Evolutionary conservation across 2,888 invertebrate genomes (phyloP).

Genomic region (Limnephilus marmoratus): DNA sequence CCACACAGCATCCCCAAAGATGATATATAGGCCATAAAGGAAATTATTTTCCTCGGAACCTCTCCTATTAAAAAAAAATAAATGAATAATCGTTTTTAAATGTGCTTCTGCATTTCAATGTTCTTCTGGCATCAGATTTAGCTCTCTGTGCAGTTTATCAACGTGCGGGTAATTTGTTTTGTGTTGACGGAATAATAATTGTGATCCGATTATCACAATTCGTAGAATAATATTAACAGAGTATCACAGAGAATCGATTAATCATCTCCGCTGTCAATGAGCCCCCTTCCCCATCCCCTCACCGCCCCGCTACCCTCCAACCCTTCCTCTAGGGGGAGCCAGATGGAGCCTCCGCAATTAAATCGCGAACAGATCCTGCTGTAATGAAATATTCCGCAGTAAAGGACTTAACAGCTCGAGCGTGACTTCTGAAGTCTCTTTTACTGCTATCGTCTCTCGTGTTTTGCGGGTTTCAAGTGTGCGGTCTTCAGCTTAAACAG

Average conservation of each 20-base stretch:
- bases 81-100: too few species aligned
- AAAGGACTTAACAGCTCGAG: slow-evolving; percentile 2
- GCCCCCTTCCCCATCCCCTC: background rate
- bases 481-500: background rate
- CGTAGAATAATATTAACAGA: background rate
- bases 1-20: too few species aligned
- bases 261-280: background rate
- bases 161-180: background rate
- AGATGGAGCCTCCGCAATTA: background rate
- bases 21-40: too few species aligned
- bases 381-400: background rate
- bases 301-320: too few species aligned
- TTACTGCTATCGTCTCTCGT: background rate
- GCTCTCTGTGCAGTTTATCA: background rate
- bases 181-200: background rate
- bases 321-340: background rate
- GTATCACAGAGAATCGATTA: background rate
- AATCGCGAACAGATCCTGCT: background rate
- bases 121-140: background rate
- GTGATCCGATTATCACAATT: background rate
- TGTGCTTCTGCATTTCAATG: too few species aligned
- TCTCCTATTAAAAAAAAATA: too few species aligned
- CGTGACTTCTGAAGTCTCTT: background rate
- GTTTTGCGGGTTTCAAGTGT: background rate
- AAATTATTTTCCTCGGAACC: too few species aligned